Conservation (phyloP, 2,888 invertebrate species). For the Zootermopsis nevadensis region DNA sequence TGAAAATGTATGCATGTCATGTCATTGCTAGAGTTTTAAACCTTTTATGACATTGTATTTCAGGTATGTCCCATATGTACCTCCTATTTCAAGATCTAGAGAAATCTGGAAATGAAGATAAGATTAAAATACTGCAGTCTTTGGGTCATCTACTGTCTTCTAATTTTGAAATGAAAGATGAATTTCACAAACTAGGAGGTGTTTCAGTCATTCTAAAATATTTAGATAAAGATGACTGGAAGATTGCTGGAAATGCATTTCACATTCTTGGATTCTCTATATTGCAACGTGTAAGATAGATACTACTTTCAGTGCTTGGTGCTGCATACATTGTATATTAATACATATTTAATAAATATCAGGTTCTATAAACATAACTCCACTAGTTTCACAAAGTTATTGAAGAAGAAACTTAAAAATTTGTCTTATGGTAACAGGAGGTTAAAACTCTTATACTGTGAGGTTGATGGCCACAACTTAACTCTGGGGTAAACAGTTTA, state of each 20-base stretch:
- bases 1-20: too few relatives aligned
- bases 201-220: not conserved
- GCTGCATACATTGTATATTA: too few relatives aligned
- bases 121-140: not conserved
- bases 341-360: too few relatives aligned
- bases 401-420: too few relatives aligned
- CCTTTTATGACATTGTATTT: not conserved
- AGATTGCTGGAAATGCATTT: constrained; percentile 18
- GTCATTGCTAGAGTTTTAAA: too few relatives aligned
- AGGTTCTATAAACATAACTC: too few relatives aligned
- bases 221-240: constrained; percentile 7
- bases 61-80: not conserved
- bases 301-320: too few relatives aligned
- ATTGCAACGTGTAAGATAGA: constrained; percentile 25
- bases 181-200: constrained; percentile 21
- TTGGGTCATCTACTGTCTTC: not conserved
- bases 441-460: too few relatives aligned
- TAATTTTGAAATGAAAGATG: not conserved
- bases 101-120: not conserved
- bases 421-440: too few relatives aligned
- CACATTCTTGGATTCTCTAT: constrained; percentile 27
- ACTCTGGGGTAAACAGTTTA: too few relatives aligned
- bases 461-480: too few relatives aligned
- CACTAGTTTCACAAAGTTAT: too few relatives aligned
- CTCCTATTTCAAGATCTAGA: not conserved